A percentile compares a stretch with the other conserved stretches of the same genome.
phyloP scores from a whole-genome alignment of 2,797 vertebrate species.

The Hozukius guyotensis region DNA sequence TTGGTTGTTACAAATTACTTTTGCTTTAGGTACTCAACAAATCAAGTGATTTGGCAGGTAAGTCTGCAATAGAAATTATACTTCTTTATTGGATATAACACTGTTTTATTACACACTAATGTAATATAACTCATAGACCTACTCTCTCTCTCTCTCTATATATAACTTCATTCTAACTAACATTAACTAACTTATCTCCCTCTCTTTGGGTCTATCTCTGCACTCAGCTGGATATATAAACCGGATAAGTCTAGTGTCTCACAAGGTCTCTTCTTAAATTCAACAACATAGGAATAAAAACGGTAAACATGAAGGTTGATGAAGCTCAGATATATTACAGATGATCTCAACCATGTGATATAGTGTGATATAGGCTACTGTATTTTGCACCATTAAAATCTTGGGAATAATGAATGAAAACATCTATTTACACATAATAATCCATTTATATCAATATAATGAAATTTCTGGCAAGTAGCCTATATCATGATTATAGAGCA shows the following conservation, averaged over 20 bases:
- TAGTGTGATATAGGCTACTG: too few relatives aligned
- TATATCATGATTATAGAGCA: too few relatives aligned
- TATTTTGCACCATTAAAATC: too few relatives aligned
- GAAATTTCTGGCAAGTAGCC: too few relatives aligned
- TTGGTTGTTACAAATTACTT: background rate
- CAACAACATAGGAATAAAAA: too few relatives aligned
- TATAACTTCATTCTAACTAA: background rate
- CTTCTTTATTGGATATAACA: too few relatives aligned
- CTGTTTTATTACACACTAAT: background rate
- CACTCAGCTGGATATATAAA: background rate
- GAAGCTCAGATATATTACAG: too few relatives aligned
- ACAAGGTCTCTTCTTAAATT: background rate
- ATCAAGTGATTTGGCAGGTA: background rate
- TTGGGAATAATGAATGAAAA: too few relatives aligned
- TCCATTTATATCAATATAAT: too few relatives aligned
- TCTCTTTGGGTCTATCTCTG: background rate
- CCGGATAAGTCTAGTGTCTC: background rate
- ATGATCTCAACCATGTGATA: too few relatives aligned
- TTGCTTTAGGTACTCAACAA: too few relatives aligned
- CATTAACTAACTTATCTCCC: background rate
- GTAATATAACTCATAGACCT: background rate
- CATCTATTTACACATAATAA: rapidly evolving
- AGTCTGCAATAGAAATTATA: background rate
- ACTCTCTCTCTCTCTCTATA: background rate
- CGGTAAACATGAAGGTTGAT: too few relatives aligned